Base-by-base conservation (phyloP, 2,888 invertebrate genomes). In the Drosophila rellima region DNA sequence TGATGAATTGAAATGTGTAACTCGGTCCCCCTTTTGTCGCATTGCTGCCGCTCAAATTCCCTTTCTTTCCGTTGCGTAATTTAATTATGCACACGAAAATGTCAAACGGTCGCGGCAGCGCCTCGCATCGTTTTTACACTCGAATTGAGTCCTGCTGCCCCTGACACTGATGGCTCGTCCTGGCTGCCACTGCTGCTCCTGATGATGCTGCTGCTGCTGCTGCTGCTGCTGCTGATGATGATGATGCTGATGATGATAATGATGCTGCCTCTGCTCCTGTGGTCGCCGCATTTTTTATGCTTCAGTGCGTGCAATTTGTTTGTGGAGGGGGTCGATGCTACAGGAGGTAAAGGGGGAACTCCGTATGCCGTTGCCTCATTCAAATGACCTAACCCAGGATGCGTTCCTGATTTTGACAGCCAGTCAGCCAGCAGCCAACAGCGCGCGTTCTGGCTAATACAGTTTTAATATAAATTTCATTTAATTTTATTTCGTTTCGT, bases 11-110 rank as follows among this genome's bases (percentile, higher is more conserved):
- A 47, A 56, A 70, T 29, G 6, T 33, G 29, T 54, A 31, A 31
- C n/a, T 44, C 33, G 35, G 52, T 50, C 42, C 33, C 47, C 42
- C 4, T n/a, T 26, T 29, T 29, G 35, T 37, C 47, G 18, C 20
- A 26, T 44, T 35, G 42, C 35, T 29, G 20, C 33, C 54, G n/a
- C 26, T 52, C 54, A 52, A 40, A 52, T 56, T n/a, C n/a, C 42
- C 55, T 35, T 44, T 40, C 54, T 48, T 57, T 69, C 40, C 54
- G 57, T 56, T 64, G 51, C 63, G 73, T 84, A 88, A 84, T 84
- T 84, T 74, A 89, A 84, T 84, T 89, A 88, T 85, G 82, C 88
- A 74, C 70, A 86, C 74, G 81, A 76, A 88, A 88, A 83, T 88
- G 83, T 83, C 83, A 83, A 89, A 78, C 87, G 82, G 62, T 76